These are phyloP conservation scores for Ambastaia sidthimunki DNA, from an alignment of 2,797 vertebrate species.

Conservation along the genomic window DNA sequence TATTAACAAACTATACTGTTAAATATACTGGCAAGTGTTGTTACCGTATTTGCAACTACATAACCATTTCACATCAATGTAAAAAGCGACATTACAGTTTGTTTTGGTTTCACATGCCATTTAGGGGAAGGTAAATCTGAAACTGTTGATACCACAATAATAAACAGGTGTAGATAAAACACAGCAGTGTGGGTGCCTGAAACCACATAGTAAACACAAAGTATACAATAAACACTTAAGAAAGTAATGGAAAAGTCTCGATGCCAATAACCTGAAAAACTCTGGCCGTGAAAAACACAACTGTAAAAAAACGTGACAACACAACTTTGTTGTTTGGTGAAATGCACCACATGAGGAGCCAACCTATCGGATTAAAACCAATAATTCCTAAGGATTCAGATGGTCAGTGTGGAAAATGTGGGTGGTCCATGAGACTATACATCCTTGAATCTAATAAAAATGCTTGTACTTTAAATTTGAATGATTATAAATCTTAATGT, in stretches of 20 bases:
- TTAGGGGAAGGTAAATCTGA: too few relatives aligned
- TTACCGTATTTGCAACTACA: not conserved
- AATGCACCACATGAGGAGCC: not conserved
- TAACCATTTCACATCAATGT: too few relatives aligned
- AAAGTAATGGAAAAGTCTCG: too few relatives aligned
- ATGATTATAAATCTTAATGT: constrained; percentile 3
- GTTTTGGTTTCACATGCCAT: too few relatives aligned
- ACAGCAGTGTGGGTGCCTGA: not conserved
- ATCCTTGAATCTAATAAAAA: constrained; percentile 4
- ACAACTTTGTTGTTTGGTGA: constrained; percentile 11
- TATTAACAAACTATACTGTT: constrained; percentile 16
- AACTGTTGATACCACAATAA: too few relatives aligned
- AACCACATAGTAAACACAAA: too few relatives aligned
- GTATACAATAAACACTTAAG: not conserved
- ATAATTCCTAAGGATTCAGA: constrained; percentile 8
- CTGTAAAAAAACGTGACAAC: too few relatives aligned
- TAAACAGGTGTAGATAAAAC: not conserved
- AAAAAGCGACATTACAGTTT: too few relatives aligned
- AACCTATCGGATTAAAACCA: too few relatives aligned
- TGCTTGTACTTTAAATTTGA: not conserved
- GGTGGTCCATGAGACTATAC: not conserved
- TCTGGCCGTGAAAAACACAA: too few relatives aligned
- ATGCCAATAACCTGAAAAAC: too few relatives aligned
- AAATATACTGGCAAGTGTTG: not conserved
- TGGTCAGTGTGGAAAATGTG: not conserved